Evolutionary conservation across 2,797 vertebrate genomes (phyloP), one percentile per base, ranked within the genome.

Genomic region (Morus bassanus): DNA sequence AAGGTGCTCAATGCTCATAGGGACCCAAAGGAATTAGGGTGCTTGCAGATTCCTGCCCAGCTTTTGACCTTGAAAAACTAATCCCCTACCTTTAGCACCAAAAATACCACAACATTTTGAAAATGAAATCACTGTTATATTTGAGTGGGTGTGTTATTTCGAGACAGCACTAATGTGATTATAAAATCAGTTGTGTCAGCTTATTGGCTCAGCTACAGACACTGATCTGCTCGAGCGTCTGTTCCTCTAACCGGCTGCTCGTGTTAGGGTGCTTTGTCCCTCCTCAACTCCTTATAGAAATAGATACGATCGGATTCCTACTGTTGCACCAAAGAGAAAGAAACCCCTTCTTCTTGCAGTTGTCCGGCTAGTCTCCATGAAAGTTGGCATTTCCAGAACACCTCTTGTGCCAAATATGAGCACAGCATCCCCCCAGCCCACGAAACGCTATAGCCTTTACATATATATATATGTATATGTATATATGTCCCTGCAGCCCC

Each of bases 111-210:
- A 93, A 45, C 84, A 68, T 88, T 97, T 93, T 96, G 89, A 77
- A 95, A 96, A 91, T 89, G 51, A 96, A 96, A 89, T 94, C 93
- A 81, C 78, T 95, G 95, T 94, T 96, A 77, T 35, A 81, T 89
- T 88, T 72, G 85, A 96, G 80, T 94, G 95, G 90, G 93, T 82
- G 92, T 95, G 91, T 96, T 96, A 96, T 96, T 96, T 95, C 81
- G 4, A 96, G 95, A 77, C 91, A 92, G 90, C 76, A 70, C 95
- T 96, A 97, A 95, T 92, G 89, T 90, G 95, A 96, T 96, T 96
- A 95, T 96, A 95, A 95, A 96, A 97, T 96, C 88, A 89, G 83
- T 96, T 94, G 80, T 96, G 96, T 97, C 91, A 96, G 96, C 91
- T 96, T 94, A 95, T 95, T 97, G 96, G 95, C 94, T 96, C 85